These are phyloP conservation scores for Drosophila kuntzei DNA, from an alignment of 2,888 invertebrate species.

Conservation along the genomic window DNA sequence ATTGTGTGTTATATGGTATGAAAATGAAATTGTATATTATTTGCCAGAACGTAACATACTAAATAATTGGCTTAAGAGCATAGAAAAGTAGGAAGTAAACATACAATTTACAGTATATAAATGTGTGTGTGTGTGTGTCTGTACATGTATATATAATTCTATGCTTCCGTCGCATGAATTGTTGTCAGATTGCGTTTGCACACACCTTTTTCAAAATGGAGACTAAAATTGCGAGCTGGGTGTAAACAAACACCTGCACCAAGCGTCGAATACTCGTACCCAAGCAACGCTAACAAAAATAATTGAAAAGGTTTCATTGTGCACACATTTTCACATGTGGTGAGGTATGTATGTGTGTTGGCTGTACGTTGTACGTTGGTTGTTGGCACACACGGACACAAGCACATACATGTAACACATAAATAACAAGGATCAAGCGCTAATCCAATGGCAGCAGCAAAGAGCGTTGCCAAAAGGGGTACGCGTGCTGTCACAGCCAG, in stretches of 20 bases:
- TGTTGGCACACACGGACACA: conserved; percentile 2
- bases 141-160: conserved; percentile 2
- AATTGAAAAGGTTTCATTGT: conserved; percentile 76
- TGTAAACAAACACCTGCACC: conserved; percentile 38
- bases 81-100: neutral
- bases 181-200: conserved; percentile 35
- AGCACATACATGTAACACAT: conserved; percentile 50
- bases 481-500: conserved; percentile 49
- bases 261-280: conserved; percentile 12
- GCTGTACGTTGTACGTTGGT: conserved; percentile 12
- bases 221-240: conserved; percentile 25
- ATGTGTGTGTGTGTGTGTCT: neutral
- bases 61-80: neutral
- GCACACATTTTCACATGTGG: conserved; percentile 40
- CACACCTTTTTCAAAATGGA: conserved; percentile 21
- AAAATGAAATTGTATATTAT: neutral
- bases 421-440: conserved; percentile 76
- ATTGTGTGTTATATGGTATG: neutral
- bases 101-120: conserved; percentile 2
- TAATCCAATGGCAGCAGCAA: conserved; percentile 61
- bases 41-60: neutral
- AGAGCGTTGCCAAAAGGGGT: conserved; percentile 58
- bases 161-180: conserved; percentile 17
- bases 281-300: conserved; percentile 55
- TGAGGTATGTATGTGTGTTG: neutral